phyloP scores from a whole-genome alignment of 1,140 invertebrate species.

The Drosophila erecta region DNA sequence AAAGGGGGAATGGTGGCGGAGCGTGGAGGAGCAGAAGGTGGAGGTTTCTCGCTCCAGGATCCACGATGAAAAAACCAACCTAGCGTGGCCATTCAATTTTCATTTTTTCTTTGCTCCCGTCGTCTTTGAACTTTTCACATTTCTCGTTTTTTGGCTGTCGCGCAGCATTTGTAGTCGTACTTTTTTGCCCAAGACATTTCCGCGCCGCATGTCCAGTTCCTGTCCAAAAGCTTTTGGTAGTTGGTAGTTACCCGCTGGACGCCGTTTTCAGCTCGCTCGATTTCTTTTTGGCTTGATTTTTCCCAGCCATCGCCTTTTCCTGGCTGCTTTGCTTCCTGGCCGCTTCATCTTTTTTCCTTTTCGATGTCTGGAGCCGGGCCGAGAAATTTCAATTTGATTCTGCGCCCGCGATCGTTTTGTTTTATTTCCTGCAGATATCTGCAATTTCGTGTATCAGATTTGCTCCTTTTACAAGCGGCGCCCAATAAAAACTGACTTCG shows the following conservation, averaged over 20 bases:
- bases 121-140: conserved; percentile 80
- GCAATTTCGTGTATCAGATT: conserved; percentile 61
- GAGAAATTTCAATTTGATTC: conserved; percentile 62
- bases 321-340: conserved; percentile 28
- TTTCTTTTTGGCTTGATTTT: conserved; percentile 54
- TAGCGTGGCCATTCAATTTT: conserved; percentile 76
- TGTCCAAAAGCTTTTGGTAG: conserved; percentile 34
- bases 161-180: conserved; percentile 76
- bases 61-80: conserved; percentile 44
- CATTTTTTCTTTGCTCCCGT: conserved; percentile 64
- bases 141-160: conserved; percentile 69
- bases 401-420: conserved; percentile 53
- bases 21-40: background rate
- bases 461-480: conserved; percentile 41
- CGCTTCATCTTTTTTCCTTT: background rate
- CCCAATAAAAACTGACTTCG: conserved; percentile 55
- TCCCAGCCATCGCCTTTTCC: conserved; percentile 24
- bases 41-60: background rate
- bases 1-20: background rate
- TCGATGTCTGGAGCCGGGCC: conserved; percentile 7
- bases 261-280: conserved; percentile 54
- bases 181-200: conserved; percentile 75
- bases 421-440: conserved; percentile 60
- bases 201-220: conserved; percentile 79
- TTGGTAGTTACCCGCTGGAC: conserved; percentile 29